Evolutionary conservation across 2,888 invertebrate genomes (phyloP), one percentile per base, ranked within the genome.

Genomic region (Andrena fulva): DNA sequence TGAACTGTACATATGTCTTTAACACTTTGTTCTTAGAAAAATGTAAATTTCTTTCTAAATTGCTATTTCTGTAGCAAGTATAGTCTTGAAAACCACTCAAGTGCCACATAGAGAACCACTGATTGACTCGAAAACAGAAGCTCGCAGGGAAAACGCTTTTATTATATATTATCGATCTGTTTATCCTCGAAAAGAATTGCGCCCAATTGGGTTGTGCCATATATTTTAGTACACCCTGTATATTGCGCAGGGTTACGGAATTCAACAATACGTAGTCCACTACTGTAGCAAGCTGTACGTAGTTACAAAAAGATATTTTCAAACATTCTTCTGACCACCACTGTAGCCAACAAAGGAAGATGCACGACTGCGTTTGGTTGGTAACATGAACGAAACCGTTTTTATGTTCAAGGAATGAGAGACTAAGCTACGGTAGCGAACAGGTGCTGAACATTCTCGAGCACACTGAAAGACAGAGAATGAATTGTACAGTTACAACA

Each of bases 401-500:
- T 52, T 66, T 24, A 0, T 27, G 56, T 50, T 59, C 42, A 66
- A 70, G 54, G 62, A 79, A 60, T 59, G 72, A 63, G 56, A 29
- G 71, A 68, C 73, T 82, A 70, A 70, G 70, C 70, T 42, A 42
- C 31, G 56, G 20, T 64, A 59, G 67, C 60, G 50, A 60, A 54
- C 29, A 71, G 71, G 56, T 56, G 56, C 56, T 24, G 56, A 56
- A 56, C 56, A 27, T 56, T 56, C 10, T 27, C 56, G 10, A 24
- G 56, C 56, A 56, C 56, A 56, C 56, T 24, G 24, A 56, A 56
- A 48, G 64, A 67, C 63, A 60, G 48, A 20, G 70, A 70, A 70
- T 70, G 69, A 68, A 73, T 64, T 73, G 63, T 67, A 66, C 63
- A 68, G 59, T 68, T 50, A 78, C 77, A 42, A 76, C 67, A 50